phyloP scores from a whole-genome alignment of 2,113 vertebrate genomes.

The Amphilophus citrinellus region DNA sequence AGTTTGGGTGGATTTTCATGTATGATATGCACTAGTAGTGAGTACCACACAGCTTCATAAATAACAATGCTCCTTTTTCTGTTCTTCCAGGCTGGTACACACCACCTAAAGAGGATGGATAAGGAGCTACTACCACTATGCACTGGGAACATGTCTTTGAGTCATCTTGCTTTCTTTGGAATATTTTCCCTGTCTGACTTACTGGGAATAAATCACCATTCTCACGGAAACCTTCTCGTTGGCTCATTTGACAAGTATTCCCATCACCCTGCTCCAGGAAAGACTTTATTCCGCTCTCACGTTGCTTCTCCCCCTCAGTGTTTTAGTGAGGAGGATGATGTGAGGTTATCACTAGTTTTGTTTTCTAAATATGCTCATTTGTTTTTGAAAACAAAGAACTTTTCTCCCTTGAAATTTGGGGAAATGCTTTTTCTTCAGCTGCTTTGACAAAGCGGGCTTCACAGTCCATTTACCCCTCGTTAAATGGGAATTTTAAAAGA shows the following conservation, averaged over 20 bases:
- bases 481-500: conserved; percentile 59
- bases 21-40: not conserved
- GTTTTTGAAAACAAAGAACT: conserved; percentile 56
- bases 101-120: conserved; percentile 98
- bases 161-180: conserved; percentile 72
- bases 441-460: conserved; percentile 68
- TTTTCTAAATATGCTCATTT: conserved; percentile 70
- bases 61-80: conserved; percentile 26
- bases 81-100: conserved; percentile 94
- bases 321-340: conserved; percentile 51
- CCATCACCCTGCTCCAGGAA: conserved; percentile 42
- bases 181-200: conserved; percentile 56
- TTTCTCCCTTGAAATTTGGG: conserved; percentile 47
- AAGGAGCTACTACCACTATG: conserved; percentile 73
- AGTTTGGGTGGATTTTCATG: not conserved
- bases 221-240: conserved; percentile 61
- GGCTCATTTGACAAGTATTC: conserved; percentile 73
- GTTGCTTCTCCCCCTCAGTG: conserved; percentile 48
- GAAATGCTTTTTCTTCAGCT: conserved; percentile 67
- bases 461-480: conserved; percentile 41
- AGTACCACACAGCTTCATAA: not conserved
- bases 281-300: conserved; percentile 57
- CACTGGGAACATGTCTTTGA: conserved; percentile 77
- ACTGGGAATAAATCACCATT: conserved; percentile 69
- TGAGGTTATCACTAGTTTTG: conserved; percentile 51